Percentiles rank a stretch among this genome's conserved stretches.
These are phyloP conservation scores for Agonum fuliginosum DNA, from an alignment of 2,888 invertebrate genomes.

Conservation along the genomic window DNA sequence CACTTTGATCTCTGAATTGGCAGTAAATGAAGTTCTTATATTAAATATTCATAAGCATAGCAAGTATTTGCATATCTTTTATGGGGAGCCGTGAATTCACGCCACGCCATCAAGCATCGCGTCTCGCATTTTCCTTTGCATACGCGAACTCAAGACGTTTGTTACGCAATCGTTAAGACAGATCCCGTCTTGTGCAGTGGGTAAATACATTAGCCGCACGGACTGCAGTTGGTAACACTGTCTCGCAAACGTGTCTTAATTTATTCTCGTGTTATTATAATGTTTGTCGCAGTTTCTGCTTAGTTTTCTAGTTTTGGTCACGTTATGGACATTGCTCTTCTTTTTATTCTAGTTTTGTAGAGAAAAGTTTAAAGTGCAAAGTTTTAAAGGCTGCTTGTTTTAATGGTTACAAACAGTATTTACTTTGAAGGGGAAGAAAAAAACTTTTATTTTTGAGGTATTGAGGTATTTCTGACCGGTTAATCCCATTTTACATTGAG, in stretches of 20 bases:
- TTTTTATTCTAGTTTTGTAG: background rate
- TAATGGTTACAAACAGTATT: background rate
- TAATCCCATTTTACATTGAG: no score
- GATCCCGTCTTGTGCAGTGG: slow-evolving; percentile 22
- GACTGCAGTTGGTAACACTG: slow-evolving; percentile 8
- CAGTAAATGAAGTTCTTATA: slow-evolving; percentile 51
- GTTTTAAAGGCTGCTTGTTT: slow-evolving; percentile 5
- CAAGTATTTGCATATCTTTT: slow-evolving; percentile 55
- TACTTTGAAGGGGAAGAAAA: background rate
- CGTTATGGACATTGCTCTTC: background rate
- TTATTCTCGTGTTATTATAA: slow-evolving; percentile 42
- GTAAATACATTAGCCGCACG: slow-evolving; percentile 48
- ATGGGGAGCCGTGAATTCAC: slow-evolving; percentile 3
- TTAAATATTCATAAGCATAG: slow-evolving; percentile 52
- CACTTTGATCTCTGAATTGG: slow-evolving; percentile 34
- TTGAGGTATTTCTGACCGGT: no score
- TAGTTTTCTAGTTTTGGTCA: slow-evolving; percentile 7
- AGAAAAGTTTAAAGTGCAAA: background rate
- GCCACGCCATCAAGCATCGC: background rate
- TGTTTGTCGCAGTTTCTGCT: slow-evolving; percentile 5
- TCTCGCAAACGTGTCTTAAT: slow-evolving; percentile 29
- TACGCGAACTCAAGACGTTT: slow-evolving; percentile 3
- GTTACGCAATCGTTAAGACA: slow-evolving; percentile 24
- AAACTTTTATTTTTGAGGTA: no score
- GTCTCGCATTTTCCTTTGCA: slow-evolving; percentile 1